Conservation (phyloP, 2,888 invertebrate species). For the Candidula unifasciata region DNA sequence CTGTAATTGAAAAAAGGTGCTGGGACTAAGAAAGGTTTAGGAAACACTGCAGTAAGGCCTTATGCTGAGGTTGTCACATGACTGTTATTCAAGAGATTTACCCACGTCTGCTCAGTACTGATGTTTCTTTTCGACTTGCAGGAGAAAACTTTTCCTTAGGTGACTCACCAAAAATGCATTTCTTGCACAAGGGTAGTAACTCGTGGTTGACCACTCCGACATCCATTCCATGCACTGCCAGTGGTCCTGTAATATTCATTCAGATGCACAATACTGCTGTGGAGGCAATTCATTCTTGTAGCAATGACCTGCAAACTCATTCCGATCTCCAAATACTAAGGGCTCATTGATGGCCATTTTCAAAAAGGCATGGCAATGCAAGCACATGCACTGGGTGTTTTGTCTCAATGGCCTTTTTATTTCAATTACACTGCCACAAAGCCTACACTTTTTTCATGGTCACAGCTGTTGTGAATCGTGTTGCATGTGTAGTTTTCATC, state of each 20-base stretch:
- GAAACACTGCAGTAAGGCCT: not conserved
- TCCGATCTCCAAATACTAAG: not conserved
- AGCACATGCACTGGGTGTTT: not conserved
- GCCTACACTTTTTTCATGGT: not conserved
- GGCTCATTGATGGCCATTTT: not conserved
- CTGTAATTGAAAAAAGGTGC: too few relatives aligned
- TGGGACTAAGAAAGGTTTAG: too few relatives aligned
- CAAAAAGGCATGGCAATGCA: not conserved
- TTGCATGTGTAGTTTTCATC: not conserved
- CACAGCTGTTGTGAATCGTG: not conserved
- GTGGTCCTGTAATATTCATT: conserved; percentile 9
- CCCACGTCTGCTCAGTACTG: conserved; percentile 3
- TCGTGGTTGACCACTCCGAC: not conserved
- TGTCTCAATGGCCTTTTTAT: conserved; percentile 11
- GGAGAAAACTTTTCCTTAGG: conserved; percentile 13
- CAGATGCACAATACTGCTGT: not conserved
- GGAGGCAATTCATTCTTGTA: not conserved
- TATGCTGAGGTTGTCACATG: not conserved
- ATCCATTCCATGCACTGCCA: not conserved
- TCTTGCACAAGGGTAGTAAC: not conserved
- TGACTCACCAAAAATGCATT: not conserved
- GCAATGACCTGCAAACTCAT: not conserved
- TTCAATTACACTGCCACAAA: not conserved
- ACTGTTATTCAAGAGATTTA: conserved; percentile 16
- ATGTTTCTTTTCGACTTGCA: not conserved